Base-by-base conservation (phyloP, 2,797 vertebrate genomes). In the Melanotaenia boesemani region DNA sequence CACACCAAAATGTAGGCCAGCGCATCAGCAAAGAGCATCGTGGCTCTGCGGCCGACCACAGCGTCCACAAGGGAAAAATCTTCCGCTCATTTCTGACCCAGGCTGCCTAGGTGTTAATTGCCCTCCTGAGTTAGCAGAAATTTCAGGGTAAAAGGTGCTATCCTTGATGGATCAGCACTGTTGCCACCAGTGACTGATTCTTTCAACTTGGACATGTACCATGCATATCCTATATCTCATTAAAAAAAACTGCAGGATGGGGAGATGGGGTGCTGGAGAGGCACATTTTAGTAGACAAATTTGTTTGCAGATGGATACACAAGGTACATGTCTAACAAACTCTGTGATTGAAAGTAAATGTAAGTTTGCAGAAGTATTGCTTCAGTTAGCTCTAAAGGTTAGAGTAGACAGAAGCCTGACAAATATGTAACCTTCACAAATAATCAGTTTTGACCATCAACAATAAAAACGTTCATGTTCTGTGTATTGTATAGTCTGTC, bases 161-260 rank as follows among this genome's bases (percentile, higher is more conserved):
- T 94, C 96, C 96, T 97, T 97, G 97, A 96, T 96, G 96, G 95
- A 95, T 96, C 95, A 96, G 96, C 95, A 96, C 93, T 92, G 95
- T 95, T 94, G 93, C 94, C 96, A 95, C 92, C 93, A 93, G 95
- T 95, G 96, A 96, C 94, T 93, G 93, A 91, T 92, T 92, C 90
- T 93, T 95, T 95, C 91, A 94, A 93, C 92, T 94, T 92, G 89
- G 89, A 95, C 88, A 77, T 95, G 93, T 94, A 95, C 91, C 83
- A 92, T 94, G 95, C 90, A 93, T 96, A 95, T 94, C 94, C 90
- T 94, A 80, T 93, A 94, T 94, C 95, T 96, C 94, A 97, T 97
- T 97, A 97, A 91, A 82, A 67, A 68, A 60, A 76, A 81, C 86
- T 69, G 87, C 84, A 87, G 86, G 80, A 92, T 89, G 75, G 85